Conservation (phyloP, 1,140 invertebrate genomes). For the Lamellibrachia luymesi region DNA sequence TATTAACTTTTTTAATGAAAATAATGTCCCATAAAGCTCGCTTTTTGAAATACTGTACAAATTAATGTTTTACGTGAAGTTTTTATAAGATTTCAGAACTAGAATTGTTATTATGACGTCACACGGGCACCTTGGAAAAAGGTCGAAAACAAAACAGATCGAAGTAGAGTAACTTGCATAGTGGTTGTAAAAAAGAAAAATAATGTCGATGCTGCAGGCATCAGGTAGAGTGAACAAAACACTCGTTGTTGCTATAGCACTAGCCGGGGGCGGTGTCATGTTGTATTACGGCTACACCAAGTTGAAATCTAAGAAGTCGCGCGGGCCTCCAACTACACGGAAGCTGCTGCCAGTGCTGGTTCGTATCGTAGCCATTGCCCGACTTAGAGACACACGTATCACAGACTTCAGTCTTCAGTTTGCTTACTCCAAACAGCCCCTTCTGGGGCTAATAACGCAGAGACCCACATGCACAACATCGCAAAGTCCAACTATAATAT, state of each 20-base stretch:
- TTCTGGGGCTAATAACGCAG: background rate
- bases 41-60: background rate
- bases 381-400: background rate
- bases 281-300: background rate
- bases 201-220: background rate
- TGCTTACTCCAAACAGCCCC: too few species aligned
- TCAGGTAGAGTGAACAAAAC: background rate
- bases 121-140: slow-evolving; percentile 3
- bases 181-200: background rate
- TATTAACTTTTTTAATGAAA: background rate
- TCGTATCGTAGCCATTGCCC: background rate
- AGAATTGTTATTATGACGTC: background rate
- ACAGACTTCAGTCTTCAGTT: too few species aligned
- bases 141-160: background rate
- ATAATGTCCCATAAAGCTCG: background rate
- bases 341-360: background rate
- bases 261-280: background rate
- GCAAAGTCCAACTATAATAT: background rate
- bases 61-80: background rate
- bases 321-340: background rate
- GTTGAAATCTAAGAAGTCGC: background rate
- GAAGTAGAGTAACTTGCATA: background rate
- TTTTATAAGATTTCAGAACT: background rate
- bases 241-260: background rate
- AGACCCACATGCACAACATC: background rate